A percentile compares a stretch with the other conserved stretches of the same genome.
These are phyloP conservation scores for Thryonomys swinderianus DNA, from an alignment of 2,113 vertebrate species.

Conservation along the genomic window DNA sequence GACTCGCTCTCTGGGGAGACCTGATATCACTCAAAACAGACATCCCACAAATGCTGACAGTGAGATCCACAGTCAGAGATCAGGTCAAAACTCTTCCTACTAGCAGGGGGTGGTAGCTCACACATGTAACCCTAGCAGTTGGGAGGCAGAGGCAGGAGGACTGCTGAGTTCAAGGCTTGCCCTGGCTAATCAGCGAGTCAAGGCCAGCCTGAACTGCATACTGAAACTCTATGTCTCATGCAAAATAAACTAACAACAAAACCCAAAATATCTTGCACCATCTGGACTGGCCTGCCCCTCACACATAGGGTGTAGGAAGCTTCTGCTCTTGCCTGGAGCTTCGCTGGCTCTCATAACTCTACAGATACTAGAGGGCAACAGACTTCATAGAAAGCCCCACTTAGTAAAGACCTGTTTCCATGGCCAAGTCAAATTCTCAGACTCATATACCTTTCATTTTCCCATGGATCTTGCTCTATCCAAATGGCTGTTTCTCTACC, in stretches of 20 bases:
- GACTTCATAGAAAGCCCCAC: background rate
- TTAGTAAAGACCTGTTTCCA: background rate
- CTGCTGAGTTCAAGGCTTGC: too few species aligned
- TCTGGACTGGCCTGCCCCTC: background rate
- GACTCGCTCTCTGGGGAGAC: constrained; percentile 63
- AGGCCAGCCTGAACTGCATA: too few species aligned
- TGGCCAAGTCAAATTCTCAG: background rate
- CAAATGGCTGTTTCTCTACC: background rate
- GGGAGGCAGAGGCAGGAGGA: too few species aligned
- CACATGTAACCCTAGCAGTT: too few species aligned
- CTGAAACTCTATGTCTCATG: too few species aligned
- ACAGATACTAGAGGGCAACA: too few species aligned
- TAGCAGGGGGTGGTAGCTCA: too few species aligned
- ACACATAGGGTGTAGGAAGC: background rate
- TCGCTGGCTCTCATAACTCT: background rate
- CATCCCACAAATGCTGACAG: constrained; percentile 56
- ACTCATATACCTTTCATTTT: background rate
- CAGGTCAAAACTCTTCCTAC: background rate
- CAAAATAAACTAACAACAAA: too few species aligned
- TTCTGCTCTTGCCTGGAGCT: background rate
- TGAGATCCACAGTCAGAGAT: constrained; percentile 56
- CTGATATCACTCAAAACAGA: constrained; percentile 68
- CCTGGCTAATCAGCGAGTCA: too few species aligned
- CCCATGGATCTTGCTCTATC: constrained; percentile 5
- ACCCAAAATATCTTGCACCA: background rate